phyloP scores from a whole-genome alignment of 2,113 vertebrate species.

The Addax nasomaculatus region DNA sequence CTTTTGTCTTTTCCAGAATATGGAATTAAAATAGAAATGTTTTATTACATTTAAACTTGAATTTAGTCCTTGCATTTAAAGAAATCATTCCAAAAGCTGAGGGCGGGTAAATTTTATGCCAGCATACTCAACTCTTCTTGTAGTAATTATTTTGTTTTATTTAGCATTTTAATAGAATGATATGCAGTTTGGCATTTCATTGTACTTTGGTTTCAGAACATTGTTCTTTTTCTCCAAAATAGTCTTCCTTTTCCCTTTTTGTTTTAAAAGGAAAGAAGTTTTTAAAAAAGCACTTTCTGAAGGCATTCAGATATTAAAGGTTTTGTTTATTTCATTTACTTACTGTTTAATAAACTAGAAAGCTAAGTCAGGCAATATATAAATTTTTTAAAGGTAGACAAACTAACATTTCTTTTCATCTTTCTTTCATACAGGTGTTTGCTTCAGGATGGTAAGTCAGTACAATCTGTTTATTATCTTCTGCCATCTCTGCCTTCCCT shows the following conservation, averaged over 20 bases:
- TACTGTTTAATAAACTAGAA: not conserved
- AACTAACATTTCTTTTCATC: slow-evolving; percentile 41
- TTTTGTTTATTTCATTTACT: slow-evolving; percentile 22
- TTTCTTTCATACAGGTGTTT: slow-evolving; percentile 85
- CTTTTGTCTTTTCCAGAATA: not conserved
- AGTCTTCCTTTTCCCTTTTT: not conserved
- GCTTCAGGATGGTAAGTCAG: slow-evolving; percentile 95
- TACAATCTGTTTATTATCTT: not conserved
- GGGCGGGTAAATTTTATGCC: not conserved
- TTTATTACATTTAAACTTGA: not conserved
- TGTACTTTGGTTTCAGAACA: not conserved
- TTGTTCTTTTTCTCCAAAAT: not conserved
- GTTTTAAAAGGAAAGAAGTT: slow-evolving; percentile 23
- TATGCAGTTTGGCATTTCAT: not conserved
- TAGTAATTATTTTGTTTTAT: slow-evolving; percentile 19
- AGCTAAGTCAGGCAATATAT: not conserved
- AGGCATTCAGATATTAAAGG: not conserved
- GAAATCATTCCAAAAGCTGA: slow-evolving; percentile 27
- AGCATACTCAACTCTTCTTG: not conserved
- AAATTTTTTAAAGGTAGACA: not conserved
- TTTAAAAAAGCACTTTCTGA: not conserved
- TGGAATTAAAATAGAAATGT: not conserved
- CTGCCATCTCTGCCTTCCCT: not conserved
- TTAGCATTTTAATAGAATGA: not conserved
- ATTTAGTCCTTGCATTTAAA: slow-evolving; percentile 29